Conservation (phyloP, 1,140 invertebrate genomes). For the Panonychus citri region DNA sequence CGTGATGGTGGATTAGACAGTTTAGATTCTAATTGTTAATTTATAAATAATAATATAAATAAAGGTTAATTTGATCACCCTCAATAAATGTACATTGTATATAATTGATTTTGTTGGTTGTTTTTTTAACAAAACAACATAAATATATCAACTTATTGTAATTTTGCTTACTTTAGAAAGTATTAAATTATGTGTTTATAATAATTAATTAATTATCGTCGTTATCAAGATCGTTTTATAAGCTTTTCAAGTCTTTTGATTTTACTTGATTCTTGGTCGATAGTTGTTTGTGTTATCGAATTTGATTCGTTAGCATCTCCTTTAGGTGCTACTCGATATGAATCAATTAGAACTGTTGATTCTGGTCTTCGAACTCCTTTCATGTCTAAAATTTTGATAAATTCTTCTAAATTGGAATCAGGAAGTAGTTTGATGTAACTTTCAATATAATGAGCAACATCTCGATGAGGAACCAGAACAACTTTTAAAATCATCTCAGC, state of each 20-base stretch:
- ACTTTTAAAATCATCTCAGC: slow-evolving; percentile 96
- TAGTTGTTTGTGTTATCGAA: slow-evolving; percentile 4
- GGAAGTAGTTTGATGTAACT: slow-evolving; percentile 74
- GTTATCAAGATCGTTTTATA: slow-evolving; percentile 39
- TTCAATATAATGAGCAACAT: slow-evolving; percentile 45
- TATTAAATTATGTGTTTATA: no score
- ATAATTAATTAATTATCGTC: no score
- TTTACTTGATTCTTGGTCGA: slow-evolving; percentile 35
- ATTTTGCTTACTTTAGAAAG: no score
- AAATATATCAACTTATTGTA: no score
- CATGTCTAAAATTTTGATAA: slow-evolving; percentile 91
- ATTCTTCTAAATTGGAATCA: slow-evolving; percentile 66
- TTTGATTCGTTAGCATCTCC: slow-evolving; percentile 5
- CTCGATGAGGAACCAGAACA: slow-evolving; percentile 77
- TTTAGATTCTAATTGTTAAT: no score
- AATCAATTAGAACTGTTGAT: slow-evolving; percentile 14
- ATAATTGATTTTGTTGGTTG: no score
- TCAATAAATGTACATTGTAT: no score
- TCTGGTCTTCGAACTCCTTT: slow-evolving; percentile 40
- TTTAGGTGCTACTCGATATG: slow-evolving; percentile 2
- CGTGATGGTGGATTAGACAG: no score
- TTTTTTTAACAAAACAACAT: no score
- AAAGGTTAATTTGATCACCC: no score
- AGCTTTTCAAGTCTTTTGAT: slow-evolving; percentile 50
- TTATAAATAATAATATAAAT: no score